A percentile compares a stretch with the other conserved stretches of the same genome.
These are phyloP conservation scores for Diorhabda elongata DNA, from an alignment of 1,140 invertebrate species.

Conservation along the genomic window DNA sequence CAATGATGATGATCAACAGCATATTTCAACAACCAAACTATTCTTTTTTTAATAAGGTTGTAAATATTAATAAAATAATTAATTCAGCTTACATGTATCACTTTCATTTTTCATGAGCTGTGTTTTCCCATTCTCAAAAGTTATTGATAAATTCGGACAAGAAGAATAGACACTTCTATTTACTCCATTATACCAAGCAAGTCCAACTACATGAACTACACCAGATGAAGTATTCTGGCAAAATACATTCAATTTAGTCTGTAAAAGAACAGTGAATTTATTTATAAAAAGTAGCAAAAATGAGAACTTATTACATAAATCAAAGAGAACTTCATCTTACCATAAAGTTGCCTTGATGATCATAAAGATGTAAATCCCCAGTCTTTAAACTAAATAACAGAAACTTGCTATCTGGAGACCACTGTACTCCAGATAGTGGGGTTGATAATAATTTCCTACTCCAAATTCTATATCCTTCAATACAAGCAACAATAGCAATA, in stretches of 20 bases:
- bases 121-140: constrained; percentile 81
- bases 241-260: constrained; percentile 65
- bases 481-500: constrained; percentile 70
- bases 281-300: too few species aligned
- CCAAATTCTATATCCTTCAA: constrained; percentile 97
- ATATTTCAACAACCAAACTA: too few species aligned
- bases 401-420: constrained; percentile 91
- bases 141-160: constrained; percentile 78
- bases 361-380: constrained; percentile 93
- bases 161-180: constrained; percentile 64
- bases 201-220: constrained; percentile 57
- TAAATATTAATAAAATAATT: background rate
- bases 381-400: constrained; percentile 85
- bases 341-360: constrained; percentile 78
- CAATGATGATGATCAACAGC: too few species aligned
- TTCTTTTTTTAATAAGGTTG: too few species aligned
- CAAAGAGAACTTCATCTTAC: constrained; percentile 41
- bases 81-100: constrained; percentile 62
- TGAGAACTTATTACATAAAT: background rate
- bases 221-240: constrained; percentile 51
- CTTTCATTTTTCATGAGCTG: constrained; percentile 85
- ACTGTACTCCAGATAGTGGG: constrained; percentile 74
- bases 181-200: constrained; percentile 84
- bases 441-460: constrained; percentile 91
- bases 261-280: constrained; percentile 9